Conservation (phyloP, 2,113 vertebrate genomes). For the Tyrannus savana region DNA sequence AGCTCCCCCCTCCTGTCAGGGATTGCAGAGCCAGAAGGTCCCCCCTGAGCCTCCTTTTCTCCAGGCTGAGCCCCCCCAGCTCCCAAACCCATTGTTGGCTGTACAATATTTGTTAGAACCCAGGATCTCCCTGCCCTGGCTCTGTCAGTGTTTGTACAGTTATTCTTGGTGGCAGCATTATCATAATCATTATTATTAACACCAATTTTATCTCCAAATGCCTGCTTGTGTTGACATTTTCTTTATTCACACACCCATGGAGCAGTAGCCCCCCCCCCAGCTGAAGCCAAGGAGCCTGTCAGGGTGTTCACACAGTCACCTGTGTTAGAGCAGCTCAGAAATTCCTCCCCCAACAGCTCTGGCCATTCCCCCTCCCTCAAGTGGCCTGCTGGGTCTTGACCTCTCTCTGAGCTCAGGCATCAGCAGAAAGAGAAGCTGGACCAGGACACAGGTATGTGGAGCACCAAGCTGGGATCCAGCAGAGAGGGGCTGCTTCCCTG, state of each 20-base stretch:
- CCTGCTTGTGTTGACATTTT: not conserved
- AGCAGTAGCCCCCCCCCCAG: not conserved
- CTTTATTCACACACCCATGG: not conserved
- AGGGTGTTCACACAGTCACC: not conserved
- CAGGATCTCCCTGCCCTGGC: not conserved
- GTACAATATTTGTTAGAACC: not conserved
- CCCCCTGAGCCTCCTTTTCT: not conserved
- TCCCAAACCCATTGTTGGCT: not conserved
- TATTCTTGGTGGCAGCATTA: not conserved
- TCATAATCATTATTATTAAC: conserved; percentile 2
- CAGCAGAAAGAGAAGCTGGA: not conserved
- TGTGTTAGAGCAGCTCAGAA: not conserved
- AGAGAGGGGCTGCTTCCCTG: not conserved
- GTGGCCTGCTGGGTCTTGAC: not conserved
- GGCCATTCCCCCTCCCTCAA: not conserved
- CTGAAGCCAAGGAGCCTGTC: not conserved
- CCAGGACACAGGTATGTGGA: not conserved
- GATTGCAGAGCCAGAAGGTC: not conserved
- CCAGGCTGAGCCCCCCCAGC: not conserved
- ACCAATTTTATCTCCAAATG: not conserved
- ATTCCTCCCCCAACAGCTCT: not conserved
- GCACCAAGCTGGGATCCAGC: not conserved
- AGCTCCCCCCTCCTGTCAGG: not conserved
- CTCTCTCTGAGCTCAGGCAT: accelerated
- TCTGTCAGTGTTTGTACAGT: not conserved